Percentiles rank a stretch among this genome's conserved stretches.
These are phyloP conservation scores for Petrocephalus schoutedeni DNA, from an alignment of 2,797 vertebrate genomes.

Conservation along the genomic window DNA sequence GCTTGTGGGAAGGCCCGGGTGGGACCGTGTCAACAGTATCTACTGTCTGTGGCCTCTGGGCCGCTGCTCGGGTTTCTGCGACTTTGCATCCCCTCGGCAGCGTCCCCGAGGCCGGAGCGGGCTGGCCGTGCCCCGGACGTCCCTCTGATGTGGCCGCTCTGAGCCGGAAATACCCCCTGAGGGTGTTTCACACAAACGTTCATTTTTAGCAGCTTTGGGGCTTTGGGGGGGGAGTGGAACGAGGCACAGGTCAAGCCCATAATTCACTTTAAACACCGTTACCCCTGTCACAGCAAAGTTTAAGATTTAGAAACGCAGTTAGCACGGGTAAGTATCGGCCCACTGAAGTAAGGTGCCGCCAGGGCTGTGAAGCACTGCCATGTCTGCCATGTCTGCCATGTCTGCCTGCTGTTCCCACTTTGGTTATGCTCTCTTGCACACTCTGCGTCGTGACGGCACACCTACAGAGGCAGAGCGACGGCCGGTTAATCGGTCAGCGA, in stretches of 20 bases:
- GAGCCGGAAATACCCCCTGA: constrained; percentile 39
- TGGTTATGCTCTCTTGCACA: not conserved
- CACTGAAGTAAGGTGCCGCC: not conserved
- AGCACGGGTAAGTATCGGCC: not conserved
- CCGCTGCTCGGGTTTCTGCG: constrained; percentile 27
- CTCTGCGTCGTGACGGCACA: not conserved
- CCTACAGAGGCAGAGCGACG: not conserved
- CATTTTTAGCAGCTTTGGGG: not conserved
- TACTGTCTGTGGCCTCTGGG: constrained; percentile 29
- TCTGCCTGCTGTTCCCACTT: not conserved
- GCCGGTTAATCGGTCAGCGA: not conserved
- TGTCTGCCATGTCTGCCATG: not conserved
- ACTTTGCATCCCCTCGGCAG: constrained; percentile 21
- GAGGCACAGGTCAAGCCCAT: not conserved
- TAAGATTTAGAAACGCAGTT: constrained; percentile 1
- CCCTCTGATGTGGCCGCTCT: constrained; percentile 38
- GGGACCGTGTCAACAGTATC: constrained; percentile 29
- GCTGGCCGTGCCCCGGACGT: not conserved
- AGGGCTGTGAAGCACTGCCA: not conserved
- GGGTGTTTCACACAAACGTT: constrained; percentile 42
- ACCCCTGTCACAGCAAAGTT: not conserved
- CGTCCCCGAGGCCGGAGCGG: not conserved
- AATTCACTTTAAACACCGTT: not conserved
- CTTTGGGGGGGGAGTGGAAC: not conserved
- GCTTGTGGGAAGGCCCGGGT: not conserved